Base-by-base conservation (phyloP, 2,888 invertebrate genomes). In the Chaitophorus viminalis region DNA sequence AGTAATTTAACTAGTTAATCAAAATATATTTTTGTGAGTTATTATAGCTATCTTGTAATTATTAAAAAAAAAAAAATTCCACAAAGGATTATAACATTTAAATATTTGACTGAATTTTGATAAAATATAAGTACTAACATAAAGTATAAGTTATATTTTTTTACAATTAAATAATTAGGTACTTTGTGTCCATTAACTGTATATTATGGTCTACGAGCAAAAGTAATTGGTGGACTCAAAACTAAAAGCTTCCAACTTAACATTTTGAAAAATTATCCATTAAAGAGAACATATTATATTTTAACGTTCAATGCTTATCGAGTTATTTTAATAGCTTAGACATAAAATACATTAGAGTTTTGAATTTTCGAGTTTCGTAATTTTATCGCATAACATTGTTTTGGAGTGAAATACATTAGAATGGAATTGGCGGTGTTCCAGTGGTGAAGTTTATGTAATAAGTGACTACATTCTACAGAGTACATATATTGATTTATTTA, bases 401-500 rank as follows among this genome's bases (percentile, higher is more conserved):
- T 84, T 75, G 65, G 18, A 84, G 75, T 46, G 65, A 84, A 75
- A 76, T 25, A 39, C 75, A 65, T 25, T 39, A 36, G 29, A 76
- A 84, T 60, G 25, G 25, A 65, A 76, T 36, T 84, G 83, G 83
- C 31, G 8, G 31, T 39, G 8, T 84, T 75, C 83, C 83, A 84
- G 46, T 36, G 5, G 65, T 3, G 46, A 76, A 75, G 60, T 75
- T 39, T 39, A 25, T 83, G 36, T 65, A 65, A 65, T 60, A 75
- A 83, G 75, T 33, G 25, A 70, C 70, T 72, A 31, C 31, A 70
- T 17, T 31, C 31, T 72, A 29, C n/a, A 68, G 11, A 21, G 17
- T 29, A 65, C 33, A 54, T 9, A 46, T 83, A 83, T 83, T 83
- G 83, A 84, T 84, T 84, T 84, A 76, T 84, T 84, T 84, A 76